Percentiles rank a stretch among this genome's conserved stretches.
phyloP scores from a whole-genome alignment of 2,888 invertebrate genomes.

The Hydraecia micacea region DNA sequence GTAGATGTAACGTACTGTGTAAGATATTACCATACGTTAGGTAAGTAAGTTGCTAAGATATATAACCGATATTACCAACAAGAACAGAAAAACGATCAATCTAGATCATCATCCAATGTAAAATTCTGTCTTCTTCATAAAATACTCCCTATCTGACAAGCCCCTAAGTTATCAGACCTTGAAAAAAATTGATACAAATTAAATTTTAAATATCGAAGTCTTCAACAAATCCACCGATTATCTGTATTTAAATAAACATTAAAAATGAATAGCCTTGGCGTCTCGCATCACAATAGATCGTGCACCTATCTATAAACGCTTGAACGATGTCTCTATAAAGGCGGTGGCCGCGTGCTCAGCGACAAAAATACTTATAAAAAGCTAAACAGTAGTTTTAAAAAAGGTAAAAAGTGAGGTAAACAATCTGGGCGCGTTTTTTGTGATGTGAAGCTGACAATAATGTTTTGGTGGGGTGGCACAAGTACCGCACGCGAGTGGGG shows the following conservation, averaged over 20 bases:
- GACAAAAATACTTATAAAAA: constrained; percentile 87
- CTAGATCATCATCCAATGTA: background rate
- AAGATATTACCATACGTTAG: background rate
- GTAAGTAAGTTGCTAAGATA: background rate
- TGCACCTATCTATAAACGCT: constrained; percentile 78
- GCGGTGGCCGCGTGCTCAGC: constrained; percentile 84
- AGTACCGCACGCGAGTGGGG: constrained; percentile 80
- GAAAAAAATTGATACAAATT: constrained; percentile 63
- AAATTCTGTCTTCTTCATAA: background rate
- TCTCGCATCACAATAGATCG: constrained; percentile 80
- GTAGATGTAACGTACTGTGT: background rate
- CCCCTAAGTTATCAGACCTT: constrained; percentile 41
- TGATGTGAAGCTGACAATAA: constrained; percentile 77
- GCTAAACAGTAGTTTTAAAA: constrained; percentile 85
- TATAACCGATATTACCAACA: background rate
- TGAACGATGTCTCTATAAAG: constrained; percentile 84
- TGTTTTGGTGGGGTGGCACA: constrained; percentile 82
- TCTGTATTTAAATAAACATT: constrained; percentile 84
- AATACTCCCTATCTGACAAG: constrained; percentile 26
- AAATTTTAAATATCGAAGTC: constrained; percentile 64
- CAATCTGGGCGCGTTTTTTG: constrained; percentile 87
- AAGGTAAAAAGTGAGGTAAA: constrained; percentile 90
- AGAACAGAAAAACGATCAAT: background rate
- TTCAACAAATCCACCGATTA: constrained; percentile 78
- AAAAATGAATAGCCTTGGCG: constrained; percentile 85